Evolutionary conservation across 2,888 invertebrate genomes (phyloP), one percentile per base, ranked within the genome.

Genomic region (Mesorhabditis spiculigera): DNA sequence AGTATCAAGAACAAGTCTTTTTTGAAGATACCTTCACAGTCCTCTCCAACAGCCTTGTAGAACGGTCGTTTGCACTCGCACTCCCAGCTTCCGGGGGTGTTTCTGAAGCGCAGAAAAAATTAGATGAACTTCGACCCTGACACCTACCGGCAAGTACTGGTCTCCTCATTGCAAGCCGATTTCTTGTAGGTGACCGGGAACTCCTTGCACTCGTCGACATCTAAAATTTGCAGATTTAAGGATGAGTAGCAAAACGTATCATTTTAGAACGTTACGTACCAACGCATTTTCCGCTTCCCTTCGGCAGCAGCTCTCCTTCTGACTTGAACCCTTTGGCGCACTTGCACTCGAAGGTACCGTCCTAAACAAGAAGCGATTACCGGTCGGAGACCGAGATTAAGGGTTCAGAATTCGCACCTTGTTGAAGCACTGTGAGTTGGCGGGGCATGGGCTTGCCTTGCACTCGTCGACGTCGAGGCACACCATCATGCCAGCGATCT

Each of bases 31-130:
- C 58, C 58, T 50, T 50, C 58, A n/a, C 58, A 50, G n/a, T 50
- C 58, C 58, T 50, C 58, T 50, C 58, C 58, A 50, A 10, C 8
- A 50, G 58, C 10, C 58, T 50, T 50, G 58, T 50, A 50, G 58
- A 50, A 50, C 8, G 58, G 58, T 3, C 58, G 1, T n/a, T 50
- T 50, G 58, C 58, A 50, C 58, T 50, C 58, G 58, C 58, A 50
- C n/a, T 50, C 58, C 58, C 58, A 50, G n/a, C 58, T 50, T 50
- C 58, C 58, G 10, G 58, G 58, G 8, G 58, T 50, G 58, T 50
- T 50, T 50, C 58, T 10, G 3, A 28, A 28, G 3, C 28, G 3
- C 28, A 28, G 28, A 28, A 28, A 28, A 28, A 28, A n/a, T n/a
- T n/a, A n/a, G n/a, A n/a, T n/a, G n/a, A n/a, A n/a, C n/a, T n/a